Evolutionary conservation across 2,888 invertebrate genomes (phyloP).

Genomic region (Urechis unicinctus): DNA sequence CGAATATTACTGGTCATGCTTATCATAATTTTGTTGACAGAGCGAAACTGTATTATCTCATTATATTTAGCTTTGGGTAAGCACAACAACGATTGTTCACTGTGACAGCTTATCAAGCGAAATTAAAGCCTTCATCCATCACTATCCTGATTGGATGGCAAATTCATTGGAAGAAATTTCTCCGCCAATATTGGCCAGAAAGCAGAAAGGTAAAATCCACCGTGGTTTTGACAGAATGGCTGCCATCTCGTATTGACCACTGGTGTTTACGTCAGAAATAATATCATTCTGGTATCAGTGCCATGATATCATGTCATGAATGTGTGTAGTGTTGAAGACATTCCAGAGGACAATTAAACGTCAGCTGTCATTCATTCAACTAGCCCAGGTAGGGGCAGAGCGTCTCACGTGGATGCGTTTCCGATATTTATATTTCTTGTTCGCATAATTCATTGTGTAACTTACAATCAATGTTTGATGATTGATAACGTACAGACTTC

Average conservation of each 20-base stretch:
- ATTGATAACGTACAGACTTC: too few relatives aligned
- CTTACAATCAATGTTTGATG: too few relatives aligned
- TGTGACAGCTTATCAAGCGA: constrained; percentile 4
- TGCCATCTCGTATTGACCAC: neutral
- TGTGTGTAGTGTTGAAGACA: constrained; percentile 1
- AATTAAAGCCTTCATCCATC: constrained; percentile 1
- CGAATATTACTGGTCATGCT: neutral
- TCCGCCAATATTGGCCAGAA: neutral
- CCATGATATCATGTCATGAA: too few relatives aligned
- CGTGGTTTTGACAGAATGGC: neutral
- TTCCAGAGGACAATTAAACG: constrained; percentile 2
- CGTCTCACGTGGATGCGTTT: too few relatives aligned
- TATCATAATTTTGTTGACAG: too few relatives aligned
- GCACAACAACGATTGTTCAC: too few relatives aligned
- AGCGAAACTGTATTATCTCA: too few relatives aligned
- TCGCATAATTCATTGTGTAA: too few relatives aligned
- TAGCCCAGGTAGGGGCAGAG: constrained; percentile 3
- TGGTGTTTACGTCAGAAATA: too few relatives aligned
- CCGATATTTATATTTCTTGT: too few relatives aligned
- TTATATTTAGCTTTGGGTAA: too few relatives aligned
- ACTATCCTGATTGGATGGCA: constrained; percentile 5
- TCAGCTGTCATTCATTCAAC: constrained; percentile 8
- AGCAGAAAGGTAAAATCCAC: constrained; percentile 1
- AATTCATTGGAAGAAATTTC: constrained; percentile 4
- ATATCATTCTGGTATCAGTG: too few relatives aligned